Base-by-base conservation (phyloP, 2,797 vertebrate genomes). In the Syngnathus rostellatus region DNA sequence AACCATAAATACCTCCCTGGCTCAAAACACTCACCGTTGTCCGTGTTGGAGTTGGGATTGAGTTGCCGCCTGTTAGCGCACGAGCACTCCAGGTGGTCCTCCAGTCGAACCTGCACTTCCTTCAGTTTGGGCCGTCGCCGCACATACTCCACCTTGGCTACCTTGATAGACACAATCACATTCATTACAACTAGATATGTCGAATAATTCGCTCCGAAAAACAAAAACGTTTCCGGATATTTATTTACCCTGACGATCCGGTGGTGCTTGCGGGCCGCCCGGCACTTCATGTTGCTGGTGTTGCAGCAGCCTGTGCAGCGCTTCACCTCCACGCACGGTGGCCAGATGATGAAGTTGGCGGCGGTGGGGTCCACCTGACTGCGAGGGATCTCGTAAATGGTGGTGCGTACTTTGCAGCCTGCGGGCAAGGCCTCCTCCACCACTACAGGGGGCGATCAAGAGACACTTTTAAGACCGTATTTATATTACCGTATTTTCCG, bases 271-370 rank as follows among this genome's bases (percentile, higher is more conserved):
- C 92, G 91, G 0, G 92, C 89, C 0, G 94, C 93, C 73, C 94
- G 93, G 79, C 96, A 98, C 73, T 89, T 92, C 87, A 95, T 91
- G 0, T 93, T 96, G 88, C 93, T 93, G 63, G 95, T 97, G 88
- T 97, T 99, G 86, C 96, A 99, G 83, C 96, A 98, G 81, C 96
- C 96, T 0, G 94, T 95, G 83, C 96, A 99, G 55, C 96, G 94
- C 41, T 88, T 93, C 86, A 99, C 94, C 89, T 99, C 96, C 68
- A 99, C 96, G 0, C 96, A 98, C 1, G 95, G 93, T 0, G 96
- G 96, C 96, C 96, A 98, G 83, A 99, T 92, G 85, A 98, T 90
- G 85, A 99, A 98, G 87, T 98, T 99, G 81, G 95, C 95, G 0
- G 96, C 93, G 5, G 95, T 94, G 81, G 95, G 86, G 78, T 99